Evolutionary conservation across 1,140 invertebrate species (phyloP), one percentile per base, ranked within the genome.

Genomic region (Chelonus insularis): DNA sequence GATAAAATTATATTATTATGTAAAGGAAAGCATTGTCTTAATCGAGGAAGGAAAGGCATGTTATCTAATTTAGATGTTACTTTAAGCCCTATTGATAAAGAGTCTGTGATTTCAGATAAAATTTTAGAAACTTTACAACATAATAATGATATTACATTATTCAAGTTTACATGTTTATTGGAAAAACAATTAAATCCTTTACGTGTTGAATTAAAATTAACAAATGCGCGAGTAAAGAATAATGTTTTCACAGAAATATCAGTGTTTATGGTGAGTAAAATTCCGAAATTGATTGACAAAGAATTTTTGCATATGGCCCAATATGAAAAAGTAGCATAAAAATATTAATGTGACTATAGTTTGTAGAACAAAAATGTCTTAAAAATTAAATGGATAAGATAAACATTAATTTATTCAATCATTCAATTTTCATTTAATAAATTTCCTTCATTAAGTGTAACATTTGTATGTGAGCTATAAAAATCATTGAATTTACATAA

Each of bases 261-360:
- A 1, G 5, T 4, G 29, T 70, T 64, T 47, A 54, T 71, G 12
- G 62, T 41, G 11, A 20, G 0, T 11, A 72, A 67, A 56, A 48
- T 76, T 23, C 37, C 56, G 12, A 12, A 32, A 23, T 64, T 74
- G 34, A 39, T 72, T 43, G 32, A 67, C 4, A 70, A 63, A 39
- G 72, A 74, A 37, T 61, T 75, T n/a, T 16, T 50, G n/a, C 62
- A 75, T 11, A 76, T 76, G 65, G 14, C 66, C 11, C 69, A 75
- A 54, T 73, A 61, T 34, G 62, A 70, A n/a, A 74, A 69, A 39
- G 18, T 16, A 9, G 14, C 16, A 43, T 16, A n/a, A n/a, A n/a
- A n/a, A n/a, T n/a, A n/a, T n/a, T n/a, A n/a, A n/a, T n/a, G n/a
- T n/a, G n/a, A n/a, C n/a, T n/a, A n/a, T n/a, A n/a, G n/a, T n/a